Evolutionary conservation across 1,140 invertebrate species (phyloP).

Genomic region (Papilio polyxenes): DNA sequence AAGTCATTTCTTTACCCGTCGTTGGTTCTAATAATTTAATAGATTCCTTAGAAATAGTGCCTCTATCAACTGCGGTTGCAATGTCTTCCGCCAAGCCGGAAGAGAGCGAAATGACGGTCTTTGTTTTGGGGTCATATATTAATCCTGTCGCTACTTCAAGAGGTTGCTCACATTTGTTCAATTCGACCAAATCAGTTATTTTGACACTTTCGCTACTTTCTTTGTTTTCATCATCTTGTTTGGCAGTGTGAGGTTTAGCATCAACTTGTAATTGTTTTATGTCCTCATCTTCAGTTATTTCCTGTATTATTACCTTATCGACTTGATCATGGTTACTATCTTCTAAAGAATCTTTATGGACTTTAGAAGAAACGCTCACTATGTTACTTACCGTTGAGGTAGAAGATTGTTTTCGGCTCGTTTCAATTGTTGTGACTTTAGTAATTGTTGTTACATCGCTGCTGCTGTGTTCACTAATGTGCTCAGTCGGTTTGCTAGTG

Average conservation of each 20-base stretch:
- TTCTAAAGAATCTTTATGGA: background rate
- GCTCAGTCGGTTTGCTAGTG: constrained; percentile 55
- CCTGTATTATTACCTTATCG: background rate
- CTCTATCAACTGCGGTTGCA: constrained; percentile 84
- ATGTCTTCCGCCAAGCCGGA: constrained; percentile 84
- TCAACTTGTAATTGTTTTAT: constrained; percentile 21
- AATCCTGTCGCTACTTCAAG: constrained; percentile 84
- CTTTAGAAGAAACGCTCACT: constrained; percentile 3
- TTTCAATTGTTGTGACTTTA: constrained; percentile 60
- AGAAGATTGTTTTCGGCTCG: constrained; percentile 60
- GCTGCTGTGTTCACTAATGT: constrained; percentile 55
- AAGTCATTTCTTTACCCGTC: constrained; percentile 85
- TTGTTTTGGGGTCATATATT: constrained; percentile 87
- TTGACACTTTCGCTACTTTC: constrained; percentile 22
- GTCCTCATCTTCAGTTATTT: constrained; percentile 30
- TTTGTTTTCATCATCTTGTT: constrained; percentile 30
- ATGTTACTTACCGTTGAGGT: constrained; percentile 51
- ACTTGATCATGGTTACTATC: constrained; percentile 6
- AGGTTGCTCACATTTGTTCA: constrained; percentile 79
- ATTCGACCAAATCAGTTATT: constrained; percentile 53
- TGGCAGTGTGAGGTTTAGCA: background rate
- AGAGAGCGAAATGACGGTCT: constrained; percentile 84
- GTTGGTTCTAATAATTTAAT: constrained; percentile 88
- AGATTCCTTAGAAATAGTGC: constrained; percentile 83
- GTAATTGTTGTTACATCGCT: constrained; percentile 57